These are phyloP conservation scores for Theropithecus gelada DNA, from an alignment of 2,113 vertebrate species.

Conservation along the genomic window DNA sequence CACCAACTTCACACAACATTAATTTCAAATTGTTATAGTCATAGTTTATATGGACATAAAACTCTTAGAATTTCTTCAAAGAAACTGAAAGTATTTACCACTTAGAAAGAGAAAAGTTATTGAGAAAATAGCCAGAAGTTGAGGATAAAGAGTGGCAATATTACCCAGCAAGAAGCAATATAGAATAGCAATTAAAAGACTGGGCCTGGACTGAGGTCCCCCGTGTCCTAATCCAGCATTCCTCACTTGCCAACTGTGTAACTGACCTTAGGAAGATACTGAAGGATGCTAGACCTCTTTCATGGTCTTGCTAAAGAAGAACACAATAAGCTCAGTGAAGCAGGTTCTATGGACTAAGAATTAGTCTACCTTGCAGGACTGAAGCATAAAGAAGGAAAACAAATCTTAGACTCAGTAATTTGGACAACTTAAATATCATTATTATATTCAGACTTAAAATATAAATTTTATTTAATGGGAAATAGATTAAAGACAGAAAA, in stretches of 20 bases:
- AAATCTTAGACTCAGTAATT: not conserved
- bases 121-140: not conserved
- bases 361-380: not conserved
- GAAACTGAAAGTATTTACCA: not conserved
- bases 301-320: not conserved
- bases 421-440: not conserved
- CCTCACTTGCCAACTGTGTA: not conserved
- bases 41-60: not conserved
- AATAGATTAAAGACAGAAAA: not conserved
- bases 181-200: not conserved
- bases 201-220: not conserved
- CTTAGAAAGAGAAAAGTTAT: not conserved
- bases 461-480: not conserved
- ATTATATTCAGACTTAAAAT: slow-evolving; percentile 20
- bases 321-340: not conserved
- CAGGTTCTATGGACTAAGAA: not conserved
- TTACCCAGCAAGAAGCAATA: not conserved
- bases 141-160: not conserved
- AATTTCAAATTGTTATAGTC: not conserved
- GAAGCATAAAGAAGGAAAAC: not conserved
- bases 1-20: not conserved
- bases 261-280: not conserved
- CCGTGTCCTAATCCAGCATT: not conserved
- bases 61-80: slow-evolving; percentile 7
- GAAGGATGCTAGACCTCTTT: not conserved